Percentiles rank a stretch among this genome's conserved stretches.
Conservation (phyloP, 2,797 vertebrate species). For the Mastacembelus armatus region DNA sequence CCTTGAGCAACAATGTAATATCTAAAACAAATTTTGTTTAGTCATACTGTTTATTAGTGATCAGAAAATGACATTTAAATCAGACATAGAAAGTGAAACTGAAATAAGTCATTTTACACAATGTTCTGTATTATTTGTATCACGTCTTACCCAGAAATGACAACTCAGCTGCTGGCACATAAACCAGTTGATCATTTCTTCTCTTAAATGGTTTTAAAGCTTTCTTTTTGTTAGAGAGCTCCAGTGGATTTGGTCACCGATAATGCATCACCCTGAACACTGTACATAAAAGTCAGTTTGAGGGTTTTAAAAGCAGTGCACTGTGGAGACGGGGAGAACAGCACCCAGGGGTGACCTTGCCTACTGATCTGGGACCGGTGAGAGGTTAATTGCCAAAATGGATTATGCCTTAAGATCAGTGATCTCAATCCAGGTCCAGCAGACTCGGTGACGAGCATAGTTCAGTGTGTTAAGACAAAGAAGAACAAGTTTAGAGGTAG, state of each 20-base stretch:
- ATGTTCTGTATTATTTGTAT: constrained; percentile 1
- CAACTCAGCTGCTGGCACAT: constrained; percentile 4
- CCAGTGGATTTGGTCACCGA: constrained; percentile 30
- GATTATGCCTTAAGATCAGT: constrained; percentile 83
- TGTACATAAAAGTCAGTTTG: constrained; percentile 55
- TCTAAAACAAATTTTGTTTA: constrained; percentile 4
- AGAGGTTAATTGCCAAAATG: constrained; percentile 87
- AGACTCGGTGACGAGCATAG: constrained; percentile 56
- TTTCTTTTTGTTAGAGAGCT: constrained; percentile 14
- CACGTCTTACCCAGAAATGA: not conserved
- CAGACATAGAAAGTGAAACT: not conserved
- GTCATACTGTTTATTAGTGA: not conserved
- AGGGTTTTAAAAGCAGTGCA: constrained; percentile 67
- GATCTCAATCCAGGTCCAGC: constrained; percentile 75
- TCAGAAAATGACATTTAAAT: not conserved
- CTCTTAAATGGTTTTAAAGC: constrained; percentile 3
- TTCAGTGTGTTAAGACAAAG: constrained; percentile 58
- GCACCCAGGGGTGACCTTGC: constrained; percentile 85
- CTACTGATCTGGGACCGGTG: constrained; percentile 81
- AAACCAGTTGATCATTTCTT: not conserved
- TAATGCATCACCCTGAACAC: constrained; percentile 36
- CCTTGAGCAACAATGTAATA: constrained; percentile 12
- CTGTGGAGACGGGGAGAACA: constrained; percentile 72
- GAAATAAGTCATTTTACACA: not conserved
- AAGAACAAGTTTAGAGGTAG: constrained; percentile 17